A percentile compares a stretch with the other conserved stretches of the same genome.
phyloP scores from a whole-genome alignment of 2,888 invertebrate species.

The Diarsia brunnea region DNA sequence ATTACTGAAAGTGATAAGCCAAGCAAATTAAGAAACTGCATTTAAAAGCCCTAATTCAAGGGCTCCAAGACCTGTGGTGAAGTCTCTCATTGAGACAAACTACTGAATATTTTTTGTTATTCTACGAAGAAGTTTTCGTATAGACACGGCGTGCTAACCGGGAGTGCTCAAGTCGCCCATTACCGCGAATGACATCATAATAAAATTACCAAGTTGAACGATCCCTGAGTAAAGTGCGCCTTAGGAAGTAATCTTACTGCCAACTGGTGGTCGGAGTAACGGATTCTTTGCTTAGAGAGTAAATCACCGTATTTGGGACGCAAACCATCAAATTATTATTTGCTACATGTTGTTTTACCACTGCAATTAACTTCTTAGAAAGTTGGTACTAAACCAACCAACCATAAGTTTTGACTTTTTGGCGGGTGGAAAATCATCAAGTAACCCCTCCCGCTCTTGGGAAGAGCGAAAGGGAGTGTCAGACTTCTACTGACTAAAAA shows the following conservation, averaged over 20 bases:
- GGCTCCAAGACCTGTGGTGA: background rate
- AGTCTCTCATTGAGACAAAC: conserved; percentile 2
- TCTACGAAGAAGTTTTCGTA: conserved; percentile 36
- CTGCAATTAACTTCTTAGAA: conserved; percentile 29
- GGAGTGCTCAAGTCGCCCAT: conserved; percentile 50
- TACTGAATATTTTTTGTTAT: conserved; percentile 30
- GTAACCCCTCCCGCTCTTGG: no score
- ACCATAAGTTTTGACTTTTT: background rate
- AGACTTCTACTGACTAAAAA: no score
- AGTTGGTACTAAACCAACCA: background rate
- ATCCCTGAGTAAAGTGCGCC: conserved; percentile 63
- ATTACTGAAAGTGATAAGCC: background rate
- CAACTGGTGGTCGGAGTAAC: conserved; percentile 62
- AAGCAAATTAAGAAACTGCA: background rate
- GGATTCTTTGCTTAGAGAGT: conserved; percentile 56
- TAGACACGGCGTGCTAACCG: conserved; percentile 39
- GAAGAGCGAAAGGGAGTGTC: no score
- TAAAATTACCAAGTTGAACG: conserved; percentile 74
- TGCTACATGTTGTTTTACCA: conserved; percentile 11
- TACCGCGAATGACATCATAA: conserved; percentile 71
- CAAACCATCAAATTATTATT: conserved; percentile 48
- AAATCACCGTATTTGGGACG: conserved; percentile 61
- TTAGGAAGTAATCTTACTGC: conserved; percentile 63
- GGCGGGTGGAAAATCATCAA: no score
- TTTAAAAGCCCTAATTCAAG: background rate